These are phyloP conservation scores for Lasioglossum zephyrum DNA, from an alignment of 2,888 invertebrate species.

Conservation along the genomic window DNA sequence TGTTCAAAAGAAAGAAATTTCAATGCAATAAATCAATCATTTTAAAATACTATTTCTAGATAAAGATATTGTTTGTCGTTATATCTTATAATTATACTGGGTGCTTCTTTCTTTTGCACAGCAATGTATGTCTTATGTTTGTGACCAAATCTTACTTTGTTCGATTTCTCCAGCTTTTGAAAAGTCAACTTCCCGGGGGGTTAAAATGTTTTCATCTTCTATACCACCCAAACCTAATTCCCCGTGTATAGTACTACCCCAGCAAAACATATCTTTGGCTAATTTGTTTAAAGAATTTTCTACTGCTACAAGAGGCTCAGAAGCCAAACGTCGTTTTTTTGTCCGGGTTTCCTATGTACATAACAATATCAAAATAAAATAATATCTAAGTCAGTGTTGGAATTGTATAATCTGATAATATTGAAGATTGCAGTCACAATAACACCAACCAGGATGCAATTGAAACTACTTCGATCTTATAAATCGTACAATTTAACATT, in stretches of 20 bases:
- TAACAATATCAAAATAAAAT: constrained; percentile 7
- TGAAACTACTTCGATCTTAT: not conserved
- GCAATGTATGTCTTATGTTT: not conserved
- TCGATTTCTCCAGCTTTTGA: constrained; percentile 80
- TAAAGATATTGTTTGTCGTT: too few species aligned
- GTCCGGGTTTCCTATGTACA: constrained; percentile 72
- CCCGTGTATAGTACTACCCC: constrained; percentile 92
- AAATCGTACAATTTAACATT: not conserved
- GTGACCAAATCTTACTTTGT: constrained; percentile 79
- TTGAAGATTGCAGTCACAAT: not conserved
- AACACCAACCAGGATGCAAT: not conserved
- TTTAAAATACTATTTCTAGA: too few species aligned
- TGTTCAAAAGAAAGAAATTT: too few species aligned
- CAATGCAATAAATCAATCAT: too few species aligned
- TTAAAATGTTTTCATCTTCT: constrained; percentile 88
- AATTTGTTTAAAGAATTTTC: constrained; percentile 9
- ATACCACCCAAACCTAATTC: constrained; percentile 92
- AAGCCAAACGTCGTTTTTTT: constrained; percentile 75
- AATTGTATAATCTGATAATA: not conserved
- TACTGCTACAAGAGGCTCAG: constrained; percentile 53
- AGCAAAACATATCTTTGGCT: constrained; percentile 87
- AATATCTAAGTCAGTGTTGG: not conserved
- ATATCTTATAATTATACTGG: too few species aligned
- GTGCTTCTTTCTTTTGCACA: too few species aligned
- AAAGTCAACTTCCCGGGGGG: constrained; percentile 85